Evolutionary conservation across 2,888 invertebrate species (phyloP).

Genomic region (Temnothorax ravouxi): DNA sequence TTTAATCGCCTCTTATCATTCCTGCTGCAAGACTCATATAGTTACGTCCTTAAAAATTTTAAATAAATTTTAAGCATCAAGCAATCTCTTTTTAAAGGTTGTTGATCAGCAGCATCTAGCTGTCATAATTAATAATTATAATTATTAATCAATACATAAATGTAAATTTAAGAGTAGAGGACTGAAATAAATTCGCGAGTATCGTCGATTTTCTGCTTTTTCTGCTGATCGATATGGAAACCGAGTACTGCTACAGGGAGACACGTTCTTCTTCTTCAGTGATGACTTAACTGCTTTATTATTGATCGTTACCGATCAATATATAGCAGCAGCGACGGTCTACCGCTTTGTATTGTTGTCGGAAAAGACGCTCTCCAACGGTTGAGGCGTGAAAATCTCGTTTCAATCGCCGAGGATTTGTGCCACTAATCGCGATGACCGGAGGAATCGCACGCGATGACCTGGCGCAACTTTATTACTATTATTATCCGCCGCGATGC

Average conservation of each 20-base stretch:
- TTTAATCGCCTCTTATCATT: background rate
- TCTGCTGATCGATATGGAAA: background rate
- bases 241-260: background rate
- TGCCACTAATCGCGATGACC: conserved; percentile 36
- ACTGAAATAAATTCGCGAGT: background rate
- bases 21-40: background rate
- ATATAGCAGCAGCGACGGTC: conserved; percentile 30
- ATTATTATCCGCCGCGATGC: conserved; percentile 48
- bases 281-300: conserved; percentile 44
- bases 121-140: conserved; percentile 6
- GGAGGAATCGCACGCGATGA: conserved; percentile 24
- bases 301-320: conserved; percentile 33
- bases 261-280: background rate
- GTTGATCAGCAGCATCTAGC: background rate
- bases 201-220: conserved; percentile 8
- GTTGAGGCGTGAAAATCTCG: background rate
- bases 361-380: background rate
- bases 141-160: background rate
- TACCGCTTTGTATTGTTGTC: background rate
- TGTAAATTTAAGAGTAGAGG: background rate
- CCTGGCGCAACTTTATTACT: conserved; percentile 46
- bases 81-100: background rate
- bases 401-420: conserved; percentile 9
- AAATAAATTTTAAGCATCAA: background rate
- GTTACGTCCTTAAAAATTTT: background rate